These are phyloP conservation scores for Volucella inanis DNA, from an alignment of 2,888 invertebrate genomes.

Conservation along the genomic window DNA sequence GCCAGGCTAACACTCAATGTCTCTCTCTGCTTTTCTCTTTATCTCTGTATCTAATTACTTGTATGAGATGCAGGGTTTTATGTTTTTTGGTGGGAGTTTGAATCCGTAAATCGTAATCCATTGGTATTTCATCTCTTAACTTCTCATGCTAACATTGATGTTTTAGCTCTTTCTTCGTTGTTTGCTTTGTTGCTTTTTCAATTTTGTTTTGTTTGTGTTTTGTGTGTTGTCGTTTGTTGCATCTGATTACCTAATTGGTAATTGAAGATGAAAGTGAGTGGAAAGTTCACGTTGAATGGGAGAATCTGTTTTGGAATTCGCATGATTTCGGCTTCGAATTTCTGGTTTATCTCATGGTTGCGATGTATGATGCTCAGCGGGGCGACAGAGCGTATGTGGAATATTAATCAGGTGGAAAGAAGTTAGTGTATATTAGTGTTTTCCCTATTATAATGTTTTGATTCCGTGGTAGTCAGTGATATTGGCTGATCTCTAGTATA, in stretches of 20 bases:
- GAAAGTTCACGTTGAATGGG: conserved; percentile 34
- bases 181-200: conserved; percentile 17
- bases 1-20: conserved; percentile 13
- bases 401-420: conserved; percentile 11
- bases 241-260: conserved; percentile 37
- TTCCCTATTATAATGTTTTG: not conserved
- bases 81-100: conserved; percentile 18
- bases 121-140: conserved; percentile 37
- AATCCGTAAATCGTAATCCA: conserved; percentile 31
- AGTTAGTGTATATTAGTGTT: not conserved
- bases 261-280: conserved; percentile 61
- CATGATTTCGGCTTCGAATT: not conserved
- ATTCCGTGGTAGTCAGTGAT: not conserved
- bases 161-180: conserved; percentile 1
- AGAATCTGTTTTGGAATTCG: conserved; percentile 29
- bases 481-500: too few relatives aligned
- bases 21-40: conserved; percentile 9
- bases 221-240: conserved; percentile 28
- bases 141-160: conserved; percentile 29
- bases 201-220: conserved; percentile 28
- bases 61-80: not conserved
- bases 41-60: not conserved
- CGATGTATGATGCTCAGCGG: not conserved
- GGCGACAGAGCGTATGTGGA: conserved; percentile 54
- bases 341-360: not conserved